Evolutionary conservation across 2,888 invertebrate species (phyloP), one percentile per base, ranked within the genome.

Genomic region (Tineola bisselliella): DNA sequence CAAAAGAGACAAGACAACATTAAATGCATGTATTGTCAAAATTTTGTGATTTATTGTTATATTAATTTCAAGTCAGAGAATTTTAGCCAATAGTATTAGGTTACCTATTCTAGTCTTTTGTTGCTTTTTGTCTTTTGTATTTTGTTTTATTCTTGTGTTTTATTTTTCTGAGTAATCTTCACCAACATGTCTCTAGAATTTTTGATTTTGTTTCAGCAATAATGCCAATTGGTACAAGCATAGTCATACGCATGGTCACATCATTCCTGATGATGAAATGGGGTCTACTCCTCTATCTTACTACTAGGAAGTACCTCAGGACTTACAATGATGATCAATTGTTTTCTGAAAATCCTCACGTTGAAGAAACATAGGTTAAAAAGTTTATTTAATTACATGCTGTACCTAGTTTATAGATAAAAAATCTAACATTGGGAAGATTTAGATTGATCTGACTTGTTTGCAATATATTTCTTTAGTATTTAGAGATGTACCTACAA

Each of bases 181-280:
- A n/a, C n/a, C n/a, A n/a, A n/a, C n/a, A n/a, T n/a, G n/a, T n/a
- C n/a, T n/a, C n/a, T n/a, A n/a, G n/a, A n/a, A n/a, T n/a, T n/a
- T n/a, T n/a, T n/a, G n/a, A n/a, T n/a, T 13, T 44, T 65, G 64
- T 78, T 79, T 13, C 73, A 89, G 89, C 79, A 65, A 70, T 88
- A 30, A 63, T 79, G 65, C 88, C 88, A 17, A 76, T 88, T 61
- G 68, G 74, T 62, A 70, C 81, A 1, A 89, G 88, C 65, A 76
- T 81, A 61, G 70, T 87, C 17, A 84, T 89, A 63, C 75, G 83
- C 1, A 67, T 87, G 44, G 78, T 89, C 15, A 89, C 88, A 88
- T 81, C 88, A 0, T 83, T 88, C 66, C 86, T 89, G 78, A 86
- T 87, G 76, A 76, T 84, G 70, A 89, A 89, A 66, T 87, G 88